phyloP scores from a whole-genome alignment of 2,888 invertebrate genomes.

The Creontiades dilutus region DNA sequence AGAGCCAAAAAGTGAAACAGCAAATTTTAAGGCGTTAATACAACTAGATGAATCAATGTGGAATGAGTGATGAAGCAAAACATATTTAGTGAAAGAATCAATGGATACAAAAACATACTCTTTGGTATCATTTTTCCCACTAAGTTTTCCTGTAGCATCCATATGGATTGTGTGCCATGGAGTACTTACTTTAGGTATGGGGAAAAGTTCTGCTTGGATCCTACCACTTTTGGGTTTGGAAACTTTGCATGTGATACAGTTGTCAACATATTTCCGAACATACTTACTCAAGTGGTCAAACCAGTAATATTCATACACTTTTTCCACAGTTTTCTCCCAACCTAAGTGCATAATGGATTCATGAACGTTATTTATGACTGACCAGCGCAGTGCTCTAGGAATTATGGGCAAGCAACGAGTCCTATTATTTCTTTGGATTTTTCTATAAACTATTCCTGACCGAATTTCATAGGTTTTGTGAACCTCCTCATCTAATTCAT shows the following conservation, averaged over 20 bases:
- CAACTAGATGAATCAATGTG: neutral
- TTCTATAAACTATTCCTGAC: neutral
- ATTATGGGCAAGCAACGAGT: neutral
- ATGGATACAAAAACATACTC: slow-evolving; percentile 14
- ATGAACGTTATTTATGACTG: too few relatives aligned
- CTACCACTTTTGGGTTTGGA: neutral
- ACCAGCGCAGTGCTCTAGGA: neutral
- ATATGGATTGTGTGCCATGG: neutral
- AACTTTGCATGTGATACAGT: neutral
- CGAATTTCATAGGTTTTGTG: too few relatives aligned
- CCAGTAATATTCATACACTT: neutral
- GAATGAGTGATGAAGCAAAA: neutral
- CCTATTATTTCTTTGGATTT: neutral
- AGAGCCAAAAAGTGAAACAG: neutral
- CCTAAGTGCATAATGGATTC: too few relatives aligned
- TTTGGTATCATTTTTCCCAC: neutral
- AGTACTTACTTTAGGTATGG: neutral
- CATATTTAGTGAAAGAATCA: neutral
- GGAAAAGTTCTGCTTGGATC: neutral
- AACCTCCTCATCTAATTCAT: neutral
- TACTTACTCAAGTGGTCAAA: neutral
- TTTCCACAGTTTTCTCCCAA: neutral
- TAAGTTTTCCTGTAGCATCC: slow-evolving; percentile 11
- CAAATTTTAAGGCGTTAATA: neutral
- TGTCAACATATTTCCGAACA: neutral